Evolutionary conservation across 1,140 invertebrate genomes (phyloP), one percentile per base, ranked within the genome.

Genomic region (Magallana angulata): DNA sequence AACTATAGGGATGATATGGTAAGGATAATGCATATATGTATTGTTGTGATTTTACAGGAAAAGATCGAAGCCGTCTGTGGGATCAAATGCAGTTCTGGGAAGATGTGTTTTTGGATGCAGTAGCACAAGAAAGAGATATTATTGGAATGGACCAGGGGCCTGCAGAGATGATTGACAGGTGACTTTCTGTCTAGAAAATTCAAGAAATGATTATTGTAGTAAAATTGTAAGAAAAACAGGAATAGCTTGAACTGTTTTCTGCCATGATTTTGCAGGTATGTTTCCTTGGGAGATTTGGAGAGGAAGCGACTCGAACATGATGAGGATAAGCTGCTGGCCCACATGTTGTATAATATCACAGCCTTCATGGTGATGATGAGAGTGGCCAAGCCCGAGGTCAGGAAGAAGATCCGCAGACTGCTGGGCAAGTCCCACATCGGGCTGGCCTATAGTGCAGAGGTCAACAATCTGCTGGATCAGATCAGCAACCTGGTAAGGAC

Each of bases 1-100:
- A 48, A 48, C 36, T 48, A 48, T 3, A 48, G 2, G 36, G 2
- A 48, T 48, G 36, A 4, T 64, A 64, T 64, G 7, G 62, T 16
- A 16, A 7, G 18, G 18, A 7, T 16, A 64, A 16, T 59, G 30
- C 11, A n/a, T 24, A 56, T 18, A 18, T 84, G 24, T 48, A 6
- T 30, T 60, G 59, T 56, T 81, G 16, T 60, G 9, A 88, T 59
- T 57, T 89, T 90, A 85, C 96, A 93, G 96, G 96, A 3, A 97
- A 97, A 93, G 97, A 97, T 81, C 96, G 98, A 90, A 97, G 97
- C 5, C 96, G 96, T 59, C 94, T 99, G n/a, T 99, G 99, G 99
- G 98, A 99, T 94, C 98, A 99, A 95, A 99, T 99, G 97, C 98
- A 99, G 93, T 99, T 99, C 95, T 99, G 99, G 99, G 99, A 99